Evolutionary conservation across 2,888 invertebrate species (phyloP).

Genomic region (Drosophila glabriapex): DNA sequence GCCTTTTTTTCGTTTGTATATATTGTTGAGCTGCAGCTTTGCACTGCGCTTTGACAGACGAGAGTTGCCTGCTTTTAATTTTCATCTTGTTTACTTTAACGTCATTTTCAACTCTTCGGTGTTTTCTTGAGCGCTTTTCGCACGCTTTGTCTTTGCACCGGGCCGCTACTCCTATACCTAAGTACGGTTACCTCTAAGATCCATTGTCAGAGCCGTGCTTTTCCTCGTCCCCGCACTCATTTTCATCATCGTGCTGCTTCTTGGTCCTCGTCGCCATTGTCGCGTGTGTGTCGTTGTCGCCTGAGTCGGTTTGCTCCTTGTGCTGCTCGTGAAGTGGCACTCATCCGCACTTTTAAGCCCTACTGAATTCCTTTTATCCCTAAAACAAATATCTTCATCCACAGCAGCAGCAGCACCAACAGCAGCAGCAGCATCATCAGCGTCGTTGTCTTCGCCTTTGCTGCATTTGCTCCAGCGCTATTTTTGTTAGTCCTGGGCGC

Average conservation of each 20-base stretch:
- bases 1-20: slow-evolving; percentile 26
- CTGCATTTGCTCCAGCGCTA: slow-evolving; percentile 19
- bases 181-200: slow-evolving; percentile 47
- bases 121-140: slow-evolving; percentile 75
- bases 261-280: slow-evolving; percentile 35
- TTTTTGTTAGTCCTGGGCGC: slow-evolving; percentile 52
- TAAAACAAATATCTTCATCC: slow-evolving; percentile 84
- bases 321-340: slow-evolving; percentile 78
- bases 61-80: slow-evolving; percentile 67
- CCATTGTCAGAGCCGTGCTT: slow-evolving; percentile 60
- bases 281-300: slow-evolving; percentile 41
- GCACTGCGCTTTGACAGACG: slow-evolving; percentile 19
- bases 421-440: slow-evolving; percentile 42
- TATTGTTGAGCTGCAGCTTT: slow-evolving; percentile 29
- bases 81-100: slow-evolving; percentile 82
- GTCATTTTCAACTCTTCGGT: slow-evolving; percentile 82
- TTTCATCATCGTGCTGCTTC: slow-evolving; percentile 1
- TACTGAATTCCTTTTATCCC: slow-evolving; percentile 84
- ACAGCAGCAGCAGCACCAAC: slow-evolving; percentile 50
- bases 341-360: slow-evolving; percentile 83
- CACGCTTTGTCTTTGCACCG: slow-evolving; percentile 51
- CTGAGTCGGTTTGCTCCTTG: slow-evolving; percentile 63
- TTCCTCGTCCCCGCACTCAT: neutral
- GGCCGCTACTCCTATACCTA: slow-evolving; percentile 9
- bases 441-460: slow-evolving; percentile 31